Base-by-base conservation (phyloP, 2,113 vertebrate genomes). In the Ailuropoda melanoleuca region DNA sequence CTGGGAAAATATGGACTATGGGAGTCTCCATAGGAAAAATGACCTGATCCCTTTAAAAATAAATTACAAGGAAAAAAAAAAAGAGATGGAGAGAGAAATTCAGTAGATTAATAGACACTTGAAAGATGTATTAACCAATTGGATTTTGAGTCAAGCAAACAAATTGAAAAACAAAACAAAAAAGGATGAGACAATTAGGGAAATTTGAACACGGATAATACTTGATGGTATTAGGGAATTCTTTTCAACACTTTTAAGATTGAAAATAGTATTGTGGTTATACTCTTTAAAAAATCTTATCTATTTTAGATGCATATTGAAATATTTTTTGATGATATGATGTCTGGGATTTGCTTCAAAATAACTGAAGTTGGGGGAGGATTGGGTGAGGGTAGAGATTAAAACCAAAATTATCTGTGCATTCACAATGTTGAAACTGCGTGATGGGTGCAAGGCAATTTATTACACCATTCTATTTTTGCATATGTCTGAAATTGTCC, bases 111-210 rank as follows among this genome's bases (percentile, higher is more conserved):
- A 37, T 18, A 78, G 46, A 74, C 24, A 37, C 24, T 31, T 86
- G 23, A 70, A 90, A 90, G 58, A 48, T 12, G 72, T 62, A 55
- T 46, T 84, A 80, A 84, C 17, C 43, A 93, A 87, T 1, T 77
- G 87, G 62, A 87, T 70, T 66, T 78, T 78, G 53, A 97, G 21
- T 81, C 43, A 68, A 39, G 48, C 21, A 66, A 88, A 84, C 80
- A 90, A 78, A 70, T 21, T 88, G 26, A n/a, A 82, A 89, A 95
- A 81, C 8, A 82, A 86, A 95, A 80, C 9, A 66, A 93, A 92
- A 56, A 56, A 12, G 21, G 58, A 80, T 48, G 37, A 93, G 56
- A 91, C 19, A 74, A 97, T 53, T 66, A 56, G 18, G 0, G 34
- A 93, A 89, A 74, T 89, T 9, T 91, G 29, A 95, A 93, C 48